A percentile compares a stretch with the other conserved stretches of the same genome.
Conservation (phyloP, 2,888 invertebrate genomes). For the Lutraria lutraria region DNA sequence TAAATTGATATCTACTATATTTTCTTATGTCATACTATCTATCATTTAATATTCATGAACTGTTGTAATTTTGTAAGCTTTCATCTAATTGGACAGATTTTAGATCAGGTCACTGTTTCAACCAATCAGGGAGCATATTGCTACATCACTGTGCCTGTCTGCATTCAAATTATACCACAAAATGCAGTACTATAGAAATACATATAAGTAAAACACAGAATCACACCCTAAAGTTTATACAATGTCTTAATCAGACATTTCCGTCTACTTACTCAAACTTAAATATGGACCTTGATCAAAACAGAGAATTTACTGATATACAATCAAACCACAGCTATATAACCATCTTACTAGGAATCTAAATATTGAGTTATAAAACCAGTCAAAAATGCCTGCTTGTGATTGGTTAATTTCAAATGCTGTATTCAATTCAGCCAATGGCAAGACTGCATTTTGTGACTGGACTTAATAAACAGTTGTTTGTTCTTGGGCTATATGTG, state of each 20-base stretch:
- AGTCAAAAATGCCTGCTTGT: no score
- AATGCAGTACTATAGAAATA: neutral
- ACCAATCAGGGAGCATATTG: neutral
- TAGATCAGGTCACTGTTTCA: neutral
- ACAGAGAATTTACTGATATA: neutral
- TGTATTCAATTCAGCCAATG: no score
- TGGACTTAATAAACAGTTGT: no score
- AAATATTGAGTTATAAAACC: no score
- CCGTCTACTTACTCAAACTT: slow-evolving; percentile 2
- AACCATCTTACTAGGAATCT: no score
- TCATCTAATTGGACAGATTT: neutral
- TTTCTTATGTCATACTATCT: no score
- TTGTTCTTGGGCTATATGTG: no score
- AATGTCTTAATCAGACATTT: neutral
- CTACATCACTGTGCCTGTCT: neutral
- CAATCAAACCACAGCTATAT: neutral
- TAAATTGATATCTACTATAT: no score
- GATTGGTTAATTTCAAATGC: no score
- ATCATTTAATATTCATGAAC: no score
- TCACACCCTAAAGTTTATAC: neutral
- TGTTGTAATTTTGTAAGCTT: neutral
- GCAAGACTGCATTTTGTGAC: no score
- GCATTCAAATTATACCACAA: neutral
- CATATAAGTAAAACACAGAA: neutral
- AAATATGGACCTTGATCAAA: slow-evolving; percentile 16